Evolutionary conservation across 2,797 vertebrate genomes (phyloP), one percentile per base, ranked within the genome.

Genomic region (Acridotheres tristis): DNA sequence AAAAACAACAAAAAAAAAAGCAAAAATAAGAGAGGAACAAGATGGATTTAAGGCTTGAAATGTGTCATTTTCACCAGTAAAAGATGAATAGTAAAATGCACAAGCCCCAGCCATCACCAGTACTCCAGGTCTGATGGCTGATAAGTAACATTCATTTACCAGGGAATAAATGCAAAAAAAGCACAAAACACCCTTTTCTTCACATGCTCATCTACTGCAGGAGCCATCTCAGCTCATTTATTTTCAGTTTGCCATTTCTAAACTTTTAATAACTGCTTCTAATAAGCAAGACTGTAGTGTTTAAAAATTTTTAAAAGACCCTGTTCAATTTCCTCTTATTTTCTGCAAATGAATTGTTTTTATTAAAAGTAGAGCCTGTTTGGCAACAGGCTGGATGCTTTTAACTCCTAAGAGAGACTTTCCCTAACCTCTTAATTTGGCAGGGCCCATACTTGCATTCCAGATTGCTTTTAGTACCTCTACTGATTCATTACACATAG

Each of bases 331-430:
- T 67, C 57, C 54, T 77, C 62, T 38, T 59, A 3, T 74, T 77
- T 91, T 63, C 69, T 78, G 38, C 40, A 85, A 85, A 79, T 80
- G 26, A 80, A 71, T 38, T 77, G 26, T 32, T 89, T 85, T 91
- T 57, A 88, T 77, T 77, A 85, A 50, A 71, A 91, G 55, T 5
- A 54, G 36, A 81, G 55, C 14, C n/a, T 59, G 4, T 30, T 89
- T 93, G 93, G 85, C 94, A 89, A 65, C 15, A 83, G 45, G 29
- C n/a, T 79, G 27, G 23, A 38, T 80, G 88, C 66, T 76, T 92
- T 93, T 77, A 90, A 61, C 42, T 92, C 38, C 63, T 77, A 34
- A 38, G 7, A 47, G 62, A 80, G 17, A 63, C 12, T 77, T 92
- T 17, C 16, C 57, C 42, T 13, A 7, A 83, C 48, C 42, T 34